Base-by-base conservation (phyloP, 2,113 vertebrate species). In the Noturus placidus region DNA sequence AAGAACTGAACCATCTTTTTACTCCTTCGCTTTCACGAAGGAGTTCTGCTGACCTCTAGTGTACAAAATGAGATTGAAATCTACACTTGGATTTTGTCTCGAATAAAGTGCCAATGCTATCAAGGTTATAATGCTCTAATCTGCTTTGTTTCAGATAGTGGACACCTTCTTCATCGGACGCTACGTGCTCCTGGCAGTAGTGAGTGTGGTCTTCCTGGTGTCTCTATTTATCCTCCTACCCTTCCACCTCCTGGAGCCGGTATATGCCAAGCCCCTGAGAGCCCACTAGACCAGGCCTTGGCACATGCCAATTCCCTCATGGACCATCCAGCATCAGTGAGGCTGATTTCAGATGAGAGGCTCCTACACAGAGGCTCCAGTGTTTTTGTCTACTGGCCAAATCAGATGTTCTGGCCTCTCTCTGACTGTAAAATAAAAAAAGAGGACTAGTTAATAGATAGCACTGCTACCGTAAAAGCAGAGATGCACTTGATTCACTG, bases 161-260 rank as follows among this genome's bases (percentile, higher is more conserved):
- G 97, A 99, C 91, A 83, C 93, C 30, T 95, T 98, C 93, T 95
- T 99, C 91, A 96, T 99, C 0, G 95, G 96, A 20, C 97, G 97
- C 88, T 97, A 97, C 1, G 27, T 97, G 76, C 96, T 99, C 63
- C 93, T 99, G 92, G 94, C 94, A 0, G 6, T 94, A 85, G 94
- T 92, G 83, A 92, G 92, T 5, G 83, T 92, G 1, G 50, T 95
- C 1, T 95, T 97, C 35, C 93, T 99, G 0, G 94, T 94, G 52
- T 93, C 94, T 30, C 88, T 97, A 56, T 97, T 98, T 93, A 88
- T 97, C 93, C 89, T 99, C 83, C 94, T 99, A 27, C 92, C 96
- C 69, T 94, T 96, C 76, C 95, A 97, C 84, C 81, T 98, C 87
- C 90, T 97, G 94, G 96, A 98, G 90, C 97, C 97, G 0, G 81